Base-by-base conservation (phyloP, 2,888 invertebrate species). In the Parthenolecanium corni region DNA sequence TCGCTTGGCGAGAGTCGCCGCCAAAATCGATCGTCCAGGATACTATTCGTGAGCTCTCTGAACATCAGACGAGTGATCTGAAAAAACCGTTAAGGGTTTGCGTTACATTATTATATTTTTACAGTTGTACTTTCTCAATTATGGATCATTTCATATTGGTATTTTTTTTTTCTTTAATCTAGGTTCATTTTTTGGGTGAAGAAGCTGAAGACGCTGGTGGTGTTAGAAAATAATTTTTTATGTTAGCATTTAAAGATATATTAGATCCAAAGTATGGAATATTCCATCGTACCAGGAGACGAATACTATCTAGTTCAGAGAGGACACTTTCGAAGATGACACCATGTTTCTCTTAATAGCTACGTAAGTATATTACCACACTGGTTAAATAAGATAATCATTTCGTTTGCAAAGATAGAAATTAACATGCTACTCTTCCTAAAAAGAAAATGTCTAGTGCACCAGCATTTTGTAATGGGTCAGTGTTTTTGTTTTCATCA, bases 191-290 rank as follows among this genome's bases (percentile, higher is more conserved):
- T 74, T 76, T 82, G 1, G 88, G 84, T 0, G 97, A 97, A 75
- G 97, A 97, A 75, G 97, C 93, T 0, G 92, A 94, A 74, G 97
- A 97, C 75, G 95, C 89, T 0, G 97, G 97, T 11, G 96, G 96
- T 2, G 95, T 97, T 0, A 83, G 84, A 54, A 97, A 94, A 71
- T 97, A 98, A 74, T 98, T 96, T 75, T 97, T 98, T 73, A 78
- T 96, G 78, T 76, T 97, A 31, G 75, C 97, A 1, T 76, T 96
- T 52, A 82, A 86, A 71, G 94, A 96, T 74, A 85, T 97, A 66
- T 80, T 97, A 65, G 91, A 96, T 75, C 92, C 94, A 0, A 93
- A 95, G 69, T 97, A 94, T 72, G 97, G 97, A 64, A 97, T 98
- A 96, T 98, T 98, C 74, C 84, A 83, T 86, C 89, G 69, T 89